Percentiles rank a stretch among this genome's conserved stretches.
These are phyloP conservation scores for Spodoptera exigua DNA, from an alignment of 2,888 invertebrate genomes.

Conservation along the genomic window DNA sequence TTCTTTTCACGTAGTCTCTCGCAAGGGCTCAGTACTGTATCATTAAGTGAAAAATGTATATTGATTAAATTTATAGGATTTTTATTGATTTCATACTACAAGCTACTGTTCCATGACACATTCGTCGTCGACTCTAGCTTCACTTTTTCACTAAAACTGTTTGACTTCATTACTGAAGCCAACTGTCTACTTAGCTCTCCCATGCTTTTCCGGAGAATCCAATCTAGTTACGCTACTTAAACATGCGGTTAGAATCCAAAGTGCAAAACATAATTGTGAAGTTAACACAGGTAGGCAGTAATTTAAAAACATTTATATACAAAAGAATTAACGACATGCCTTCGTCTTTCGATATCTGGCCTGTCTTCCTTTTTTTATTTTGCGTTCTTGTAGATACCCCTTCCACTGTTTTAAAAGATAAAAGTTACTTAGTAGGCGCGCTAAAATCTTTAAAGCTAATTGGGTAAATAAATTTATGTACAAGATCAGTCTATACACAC, in stretches of 20 bases:
- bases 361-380: conserved; percentile 63
- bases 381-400: conserved; percentile 67
- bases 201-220: background rate
- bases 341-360: conserved; percentile 63
- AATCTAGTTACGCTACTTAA: conserved; percentile 7
- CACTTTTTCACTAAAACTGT: too few relatives aligned
- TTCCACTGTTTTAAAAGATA: conserved; percentile 73
- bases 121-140: too few relatives aligned
- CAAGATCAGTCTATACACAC: background rate
- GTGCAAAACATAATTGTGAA: conserved; percentile 52
- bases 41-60: background rate
- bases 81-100: too few relatives aligned
- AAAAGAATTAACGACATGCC: conserved; percentile 71
- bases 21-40: conserved; percentile 93
- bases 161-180: background rate
- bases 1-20: conserved; percentile 94
- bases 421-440: conserved; percentile 24
- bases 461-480: background rate
- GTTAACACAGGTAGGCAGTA: conserved; percentile 39
- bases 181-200: background rate
- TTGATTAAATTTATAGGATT: background rate
- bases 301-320: conserved; percentile 42
- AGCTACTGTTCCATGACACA: too few relatives aligned
- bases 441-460: background rate
- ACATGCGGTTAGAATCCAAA: conserved; percentile 51